Conservation (phyloP, 2,113 vertebrate species). For the Ovibos moschatus region DNA sequence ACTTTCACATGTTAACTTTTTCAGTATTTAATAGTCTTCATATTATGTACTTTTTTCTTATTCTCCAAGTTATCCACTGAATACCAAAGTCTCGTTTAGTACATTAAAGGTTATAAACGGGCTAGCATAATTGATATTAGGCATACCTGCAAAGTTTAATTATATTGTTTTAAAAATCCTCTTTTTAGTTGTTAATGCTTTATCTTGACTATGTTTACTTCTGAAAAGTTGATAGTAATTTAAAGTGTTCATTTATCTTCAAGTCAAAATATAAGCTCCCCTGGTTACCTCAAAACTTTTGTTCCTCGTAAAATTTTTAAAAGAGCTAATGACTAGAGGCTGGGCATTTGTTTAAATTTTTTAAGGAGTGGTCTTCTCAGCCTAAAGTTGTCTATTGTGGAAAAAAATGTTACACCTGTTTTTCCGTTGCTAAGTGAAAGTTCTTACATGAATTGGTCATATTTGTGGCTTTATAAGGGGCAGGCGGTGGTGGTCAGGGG, state of each 20-base stretch:
- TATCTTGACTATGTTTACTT: constrained; percentile 2
- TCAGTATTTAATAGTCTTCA: not conserved
- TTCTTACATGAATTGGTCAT: not conserved
- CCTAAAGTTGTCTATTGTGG: not conserved
- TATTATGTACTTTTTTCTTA: constrained; percentile 2
- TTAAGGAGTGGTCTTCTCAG: not conserved
- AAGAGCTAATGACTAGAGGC: not conserved
- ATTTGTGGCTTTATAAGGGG: not conserved
- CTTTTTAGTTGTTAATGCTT: not conserved
- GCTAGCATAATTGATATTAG: constrained; percentile 8
- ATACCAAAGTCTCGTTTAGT: not conserved
- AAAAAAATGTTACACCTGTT: not conserved
- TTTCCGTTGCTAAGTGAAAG: not conserved
- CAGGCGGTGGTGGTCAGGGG: not conserved
- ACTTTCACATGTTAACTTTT: not conserved
- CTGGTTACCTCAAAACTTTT: not conserved
- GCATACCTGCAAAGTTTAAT: not conserved
- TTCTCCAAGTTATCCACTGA: constrained; percentile 1
- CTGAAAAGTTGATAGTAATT: not conserved
- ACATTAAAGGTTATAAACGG: constrained; percentile 1
- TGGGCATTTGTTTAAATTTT: not conserved
- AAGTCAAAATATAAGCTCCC: not conserved
- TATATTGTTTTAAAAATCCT: not conserved
- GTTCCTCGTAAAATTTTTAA: not conserved
- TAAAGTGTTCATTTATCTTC: not conserved